Evolutionary conservation across 2,797 vertebrate genomes (phyloP).

Genomic region (Tinamus major): DNA sequence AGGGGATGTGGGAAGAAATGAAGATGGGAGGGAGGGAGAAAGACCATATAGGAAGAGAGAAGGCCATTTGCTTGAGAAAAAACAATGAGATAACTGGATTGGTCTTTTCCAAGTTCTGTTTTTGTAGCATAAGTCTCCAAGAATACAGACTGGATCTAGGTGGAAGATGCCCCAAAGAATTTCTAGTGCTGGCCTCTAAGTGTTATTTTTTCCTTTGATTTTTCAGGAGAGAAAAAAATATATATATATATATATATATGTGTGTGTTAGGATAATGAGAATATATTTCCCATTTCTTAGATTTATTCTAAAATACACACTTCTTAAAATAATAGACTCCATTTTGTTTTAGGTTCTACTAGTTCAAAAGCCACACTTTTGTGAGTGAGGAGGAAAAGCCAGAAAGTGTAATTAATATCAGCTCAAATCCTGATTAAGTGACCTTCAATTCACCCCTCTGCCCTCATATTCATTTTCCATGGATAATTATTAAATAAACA

Average conservation of each 20-base stretch:
- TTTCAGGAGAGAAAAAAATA: neutral
- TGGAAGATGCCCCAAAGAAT: neutral
- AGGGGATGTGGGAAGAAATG: neutral
- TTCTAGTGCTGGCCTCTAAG: neutral
- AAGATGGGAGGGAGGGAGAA: neutral
- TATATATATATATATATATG: too few relatives aligned
- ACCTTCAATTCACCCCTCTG: slow-evolving; percentile 39
- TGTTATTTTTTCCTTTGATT: neutral
- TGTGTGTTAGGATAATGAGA: neutral
- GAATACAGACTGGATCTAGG: neutral
- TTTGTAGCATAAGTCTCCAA: fast-evolving
- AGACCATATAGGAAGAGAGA: neutral
- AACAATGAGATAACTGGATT: neutral
- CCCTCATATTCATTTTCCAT: slow-evolving; percentile 36
- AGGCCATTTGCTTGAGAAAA: neutral
- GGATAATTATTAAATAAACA: slow-evolving; percentile 59
- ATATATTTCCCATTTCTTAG: neutral
- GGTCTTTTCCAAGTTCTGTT: neutral
- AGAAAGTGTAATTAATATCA: slow-evolving; percentile 5
- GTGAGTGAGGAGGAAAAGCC: neutral
- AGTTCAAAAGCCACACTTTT: neutral
- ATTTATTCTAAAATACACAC: neutral
- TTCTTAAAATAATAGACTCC: neutral
- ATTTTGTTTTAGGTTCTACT: neutral
- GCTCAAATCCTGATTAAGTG: slow-evolving; percentile 35